Base-by-base conservation (phyloP, 2,888 invertebrate species). In the Drosophila mettleri region DNA sequence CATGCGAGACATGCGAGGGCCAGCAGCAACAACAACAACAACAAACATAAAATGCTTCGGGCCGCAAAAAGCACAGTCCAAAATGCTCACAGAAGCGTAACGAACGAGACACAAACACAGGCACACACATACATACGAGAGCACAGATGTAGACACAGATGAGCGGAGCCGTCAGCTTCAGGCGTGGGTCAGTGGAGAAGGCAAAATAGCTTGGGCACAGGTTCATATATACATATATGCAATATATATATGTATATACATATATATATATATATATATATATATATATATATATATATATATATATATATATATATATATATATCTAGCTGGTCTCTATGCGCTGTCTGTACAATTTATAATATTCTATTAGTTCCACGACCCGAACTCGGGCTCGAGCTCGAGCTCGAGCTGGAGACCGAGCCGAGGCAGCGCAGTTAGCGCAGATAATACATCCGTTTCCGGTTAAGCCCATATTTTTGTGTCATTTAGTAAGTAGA, bases 361-460 rank as follows among this genome's bases (percentile, higher is more conserved):
- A 81, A 82, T 88, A 86, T 88, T 84, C 88, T 88, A 88, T 85
- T 88, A 85, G 89, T 85, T 85, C 79, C 88, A 85, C 85, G 81
- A 82, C 85, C 84, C 84, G 78, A 86, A 64, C 71, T 57, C 66
- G 46, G 69, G 71, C 46, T 64, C 59, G n/a, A n/a, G 70, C 71
- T 54, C 39, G 49, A 68, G 72, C 57, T 64, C 62, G 61, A 60
- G 70, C 71, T 54, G 39, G 31, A 55, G 66, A 53, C 53, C 41
- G 63, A 39, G 55, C 75, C 62, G 77, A 65, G 71, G 64, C 88
- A 85, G 89, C 89, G 86, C 90, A 92, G 92, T 92, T 92, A 91
- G 92, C 92, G 92, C 92, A 92, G 92, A 92, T 92, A 92, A 92
- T 92, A 91, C 91, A 91, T 92, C 92, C 92, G 92, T 91, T 92